Conservation (phyloP, 2,797 vertebrate species). For the Phataginus tetradactyla region DNA sequence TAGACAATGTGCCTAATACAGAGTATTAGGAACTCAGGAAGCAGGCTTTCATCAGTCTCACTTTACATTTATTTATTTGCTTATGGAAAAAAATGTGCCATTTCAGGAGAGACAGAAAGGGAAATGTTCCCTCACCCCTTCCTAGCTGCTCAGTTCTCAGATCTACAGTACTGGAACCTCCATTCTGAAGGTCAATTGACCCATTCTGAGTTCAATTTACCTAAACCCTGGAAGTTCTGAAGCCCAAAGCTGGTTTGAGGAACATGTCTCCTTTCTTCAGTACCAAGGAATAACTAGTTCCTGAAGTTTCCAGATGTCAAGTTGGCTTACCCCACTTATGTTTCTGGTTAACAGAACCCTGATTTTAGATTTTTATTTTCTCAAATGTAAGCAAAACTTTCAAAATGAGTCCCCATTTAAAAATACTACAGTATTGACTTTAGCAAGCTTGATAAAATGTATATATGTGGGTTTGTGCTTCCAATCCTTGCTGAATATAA, state of each 20-base stretch:
- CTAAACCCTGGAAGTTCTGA: not conserved
- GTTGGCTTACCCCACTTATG: not conserved
- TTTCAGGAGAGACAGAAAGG: not conserved
- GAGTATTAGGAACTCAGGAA: not conserved
- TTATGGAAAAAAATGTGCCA: not conserved
- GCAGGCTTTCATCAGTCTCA: not conserved
- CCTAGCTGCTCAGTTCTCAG: not conserved
- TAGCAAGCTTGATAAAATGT: constrained; percentile 27
- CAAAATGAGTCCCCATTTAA: constrained; percentile 5
- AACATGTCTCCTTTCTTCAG: not conserved
- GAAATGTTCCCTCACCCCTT: not conserved
- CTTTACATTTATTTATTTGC: not conserved
- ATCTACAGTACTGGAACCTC: not conserved
- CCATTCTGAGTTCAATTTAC: not conserved
- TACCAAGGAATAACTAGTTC: not conserved
- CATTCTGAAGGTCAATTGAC: too few relatives aligned
- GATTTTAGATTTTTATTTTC: constrained; percentile 17
- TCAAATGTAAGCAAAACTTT: constrained; percentile 9
- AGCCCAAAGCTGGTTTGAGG: not conserved
- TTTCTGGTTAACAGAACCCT: not conserved
- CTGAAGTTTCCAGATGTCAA: constrained; percentile 23
- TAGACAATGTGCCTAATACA: constrained; percentile 3
- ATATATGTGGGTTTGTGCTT: not conserved
- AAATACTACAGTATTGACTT: constrained; percentile 16
- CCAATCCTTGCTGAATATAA: not conserved